These are phyloP conservation scores for Palythoa grandis DNA, from an alignment of 92 coral and sea anemone species.

Conservation along the genomic window DNA sequence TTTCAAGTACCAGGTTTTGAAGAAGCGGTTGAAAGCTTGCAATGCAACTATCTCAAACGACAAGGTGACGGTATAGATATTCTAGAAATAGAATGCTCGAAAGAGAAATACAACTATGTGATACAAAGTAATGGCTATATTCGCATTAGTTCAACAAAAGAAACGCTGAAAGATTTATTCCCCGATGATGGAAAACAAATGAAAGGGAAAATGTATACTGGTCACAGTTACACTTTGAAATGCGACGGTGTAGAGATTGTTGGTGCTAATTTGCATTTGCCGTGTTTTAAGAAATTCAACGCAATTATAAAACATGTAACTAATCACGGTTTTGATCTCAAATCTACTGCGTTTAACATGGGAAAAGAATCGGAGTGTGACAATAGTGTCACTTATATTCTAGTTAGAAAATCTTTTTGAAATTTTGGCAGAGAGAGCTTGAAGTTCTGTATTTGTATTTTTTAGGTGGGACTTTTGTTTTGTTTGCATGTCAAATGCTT, in stretches of 20 bases:
- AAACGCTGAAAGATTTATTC: slow-evolving; percentile 20
- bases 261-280: slow-evolving; percentile 30
- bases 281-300: slow-evolving; percentile 18
- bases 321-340: slow-evolving; percentile 23
- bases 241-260: slow-evolving; percentile 5
- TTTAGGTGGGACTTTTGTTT: background rate
- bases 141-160: slow-evolving; percentile 23
- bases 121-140: slow-evolving; percentile 32
- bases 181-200: slow-evolving; percentile 21
- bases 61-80: slow-evolving; percentile 2
- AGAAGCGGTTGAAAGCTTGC: slow-evolving; percentile 50
- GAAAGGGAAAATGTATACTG: slow-evolving; percentile 5
- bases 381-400: slow-evolving; percentile 11
- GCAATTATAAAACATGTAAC: slow-evolving; percentile 23
- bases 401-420: background rate
- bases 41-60: background rate
- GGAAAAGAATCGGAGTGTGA: slow-evolving; percentile 19
- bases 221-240: background rate
- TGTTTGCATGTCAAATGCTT: background rate
- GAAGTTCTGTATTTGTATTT: background rate
- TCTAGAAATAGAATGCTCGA: slow-evolving; percentile 30
- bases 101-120: slow-evolving; percentile 28
- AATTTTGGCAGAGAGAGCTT: background rate
- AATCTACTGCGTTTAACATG: slow-evolving; percentile 1
- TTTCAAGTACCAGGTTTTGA: slow-evolving; percentile 70